phyloP scores from a whole-genome alignment of 2,888 invertebrate species.

The Lasioglossum leucozonium region DNA sequence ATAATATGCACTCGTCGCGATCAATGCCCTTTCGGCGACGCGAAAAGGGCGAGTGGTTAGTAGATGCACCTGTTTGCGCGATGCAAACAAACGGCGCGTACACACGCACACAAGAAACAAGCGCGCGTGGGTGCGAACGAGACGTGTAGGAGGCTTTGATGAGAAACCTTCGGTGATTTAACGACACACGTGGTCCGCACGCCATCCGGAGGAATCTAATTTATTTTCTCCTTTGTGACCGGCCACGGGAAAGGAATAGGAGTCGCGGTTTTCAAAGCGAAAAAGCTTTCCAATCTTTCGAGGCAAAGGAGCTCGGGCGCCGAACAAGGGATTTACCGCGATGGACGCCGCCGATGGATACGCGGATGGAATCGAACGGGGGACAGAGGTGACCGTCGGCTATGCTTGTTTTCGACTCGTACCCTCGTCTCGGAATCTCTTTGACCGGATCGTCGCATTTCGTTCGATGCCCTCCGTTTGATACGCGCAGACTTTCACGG shows the following conservation, averaged over 20 bases:
- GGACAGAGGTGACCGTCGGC: constrained; percentile 46
- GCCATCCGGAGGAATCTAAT: constrained; percentile 57
- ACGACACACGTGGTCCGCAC: constrained; percentile 36
- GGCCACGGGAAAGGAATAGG: constrained; percentile 46
- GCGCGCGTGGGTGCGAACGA: neutral
- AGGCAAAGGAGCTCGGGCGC: constrained; percentile 65
- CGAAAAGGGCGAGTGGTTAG: constrained; percentile 52
- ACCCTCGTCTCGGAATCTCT: constrained; percentile 54
- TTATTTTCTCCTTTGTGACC: constrained; percentile 59
- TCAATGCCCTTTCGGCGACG: constrained; percentile 67
- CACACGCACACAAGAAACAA: constrained; percentile 46
- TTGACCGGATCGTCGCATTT: constrained; percentile 51
- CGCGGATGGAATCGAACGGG: constrained; percentile 38
- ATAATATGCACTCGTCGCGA: constrained; percentile 44
- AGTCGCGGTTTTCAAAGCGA: constrained; percentile 60
- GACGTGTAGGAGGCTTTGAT: constrained; percentile 38
- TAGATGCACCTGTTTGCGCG: constrained; percentile 72
- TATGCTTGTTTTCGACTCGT: constrained; percentile 55
- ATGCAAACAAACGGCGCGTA: constrained; percentile 68
- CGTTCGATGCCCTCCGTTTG: constrained; percentile 62
- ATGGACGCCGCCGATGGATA: constrained; percentile 54
- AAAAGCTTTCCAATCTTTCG: constrained; percentile 72
- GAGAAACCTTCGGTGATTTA: constrained; percentile 55
- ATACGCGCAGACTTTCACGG: constrained; percentile 47
- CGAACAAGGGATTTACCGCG: constrained; percentile 62